Conservation (phyloP, 2,888 invertebrate genomes). For the Phania funesta region DNA sequence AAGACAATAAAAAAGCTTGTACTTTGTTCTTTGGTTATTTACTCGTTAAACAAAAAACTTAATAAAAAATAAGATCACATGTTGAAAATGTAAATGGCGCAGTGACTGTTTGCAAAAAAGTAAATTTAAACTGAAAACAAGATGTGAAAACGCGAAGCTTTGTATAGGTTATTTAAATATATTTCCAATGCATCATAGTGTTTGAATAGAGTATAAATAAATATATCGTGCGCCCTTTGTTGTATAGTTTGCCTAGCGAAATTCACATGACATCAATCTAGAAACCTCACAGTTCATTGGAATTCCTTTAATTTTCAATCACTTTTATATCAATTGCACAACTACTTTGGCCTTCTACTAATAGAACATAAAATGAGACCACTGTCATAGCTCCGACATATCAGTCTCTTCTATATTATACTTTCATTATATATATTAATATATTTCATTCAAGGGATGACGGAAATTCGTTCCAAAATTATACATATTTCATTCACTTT, state of each 20-base stretch:
- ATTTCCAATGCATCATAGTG: slow-evolving; percentile 12
- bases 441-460: slow-evolving; percentile 15
- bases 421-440: not conserved
- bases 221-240: not conserved
- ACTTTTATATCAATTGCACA: not conserved
- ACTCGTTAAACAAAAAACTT: slow-evolving; percentile 30
- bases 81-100: slow-evolving; percentile 53
- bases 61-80: slow-evolving; percentile 32
- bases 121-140: slow-evolving; percentile 19
- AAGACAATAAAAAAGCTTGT: slow-evolving; percentile 37
- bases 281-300: not conserved
- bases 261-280: slow-evolving; percentile 17
- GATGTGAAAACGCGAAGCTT: slow-evolving; percentile 53
- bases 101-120: slow-evolving; percentile 19
- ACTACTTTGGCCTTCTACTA: slow-evolving; percentile 1
- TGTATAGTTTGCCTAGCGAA: slow-evolving; percentile 6
- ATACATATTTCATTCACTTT: slow-evolving; percentile 45
- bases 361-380: not conserved
- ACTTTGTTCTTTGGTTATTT: slow-evolving; percentile 14
- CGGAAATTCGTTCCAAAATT: too few species aligned
- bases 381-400: slow-evolving; percentile 13
- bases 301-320: slow-evolving; percentile 15
- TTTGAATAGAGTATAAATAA: slow-evolving; percentile 13
- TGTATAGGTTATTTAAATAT: slow-evolving; percentile 49
- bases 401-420: too few species aligned